A percentile compares a stretch with the other conserved stretches of the same genome.
phyloP scores from a whole-genome alignment of 2,797 vertebrate genomes.

The Prunella strophiata region DNA sequence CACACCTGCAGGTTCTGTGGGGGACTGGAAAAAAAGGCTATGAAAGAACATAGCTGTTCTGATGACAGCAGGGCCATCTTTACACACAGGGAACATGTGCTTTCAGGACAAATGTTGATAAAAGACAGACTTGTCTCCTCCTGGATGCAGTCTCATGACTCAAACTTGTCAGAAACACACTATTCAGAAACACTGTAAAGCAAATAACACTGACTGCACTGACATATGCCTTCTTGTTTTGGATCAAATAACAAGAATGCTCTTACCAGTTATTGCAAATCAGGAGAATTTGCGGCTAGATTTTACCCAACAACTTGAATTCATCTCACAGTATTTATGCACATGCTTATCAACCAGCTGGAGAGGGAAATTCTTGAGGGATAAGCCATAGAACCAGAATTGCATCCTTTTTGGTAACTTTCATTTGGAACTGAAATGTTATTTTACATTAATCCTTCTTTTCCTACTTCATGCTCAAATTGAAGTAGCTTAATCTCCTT shows the following conservation, averaged over 20 bases:
- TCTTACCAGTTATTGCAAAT: neutral
- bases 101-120: neutral
- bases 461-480: neutral
- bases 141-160: neutral
- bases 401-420: neutral
- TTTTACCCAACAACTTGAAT: neutral
- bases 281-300: neutral
- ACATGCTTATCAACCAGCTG: neutral
- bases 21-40: neutral
- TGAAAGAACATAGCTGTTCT: neutral
- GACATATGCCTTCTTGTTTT: neutral
- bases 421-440: neutral
- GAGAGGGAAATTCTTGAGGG: neutral
- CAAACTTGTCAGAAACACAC: neutral
- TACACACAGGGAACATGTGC: fast-evolving
- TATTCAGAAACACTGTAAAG: neutral
- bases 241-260: neutral
- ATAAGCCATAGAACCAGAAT: neutral
- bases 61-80: neutral
- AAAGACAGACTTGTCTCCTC: neutral
- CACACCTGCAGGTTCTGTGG: neutral
- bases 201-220: neutral
- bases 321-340: neutral
- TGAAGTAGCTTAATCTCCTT: neutral
- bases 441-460: neutral